Evolutionary conservation across 2,797 vertebrate species (phyloP), one percentile per base, ranked within the genome.

Genomic region (Pseudopleuronectes americanus): DNA sequence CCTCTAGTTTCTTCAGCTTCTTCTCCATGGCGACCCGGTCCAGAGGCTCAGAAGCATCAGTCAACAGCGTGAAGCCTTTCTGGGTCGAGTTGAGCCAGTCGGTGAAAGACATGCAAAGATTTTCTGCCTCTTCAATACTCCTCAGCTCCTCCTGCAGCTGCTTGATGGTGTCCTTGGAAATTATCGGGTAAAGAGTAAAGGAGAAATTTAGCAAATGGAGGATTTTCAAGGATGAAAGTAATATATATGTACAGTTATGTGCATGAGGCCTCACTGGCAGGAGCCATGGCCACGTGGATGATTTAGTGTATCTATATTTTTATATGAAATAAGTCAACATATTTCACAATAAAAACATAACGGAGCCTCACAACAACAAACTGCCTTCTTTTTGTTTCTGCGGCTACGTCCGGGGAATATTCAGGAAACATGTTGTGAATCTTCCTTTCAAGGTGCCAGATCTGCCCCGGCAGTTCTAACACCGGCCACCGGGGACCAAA

Each of bases 1-100:
- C 98, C 97, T 99, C 96, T 64, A 99, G 65, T 38, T 94, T 95
- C 86, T 97, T 97, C 90, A 96, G 92, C 90, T 96, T 99, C 79
- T 91, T 96, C 75, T 96, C 96, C 95, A 99, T 95, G 73, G 92
- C 85, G 4, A 68, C 79, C 54, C 94, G 95, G 88, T 99, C 96
- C 55, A 95, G 90, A 64, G 93, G 76, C 0, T 96, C 96, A 56
- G 93, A 94, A 68, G 88, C 92, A 71, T 94, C 91, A 1, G 93
- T 92, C 66, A 94, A 82, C 0, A 89, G 91, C 68, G 89, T 92
- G 66, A 97, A 97, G 86, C 93, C 96, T 80, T 91, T 95, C 78
- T 94, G 93, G 8, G 95, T 96, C 7, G 92, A 92, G 74, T 70
- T 86, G 38, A 96, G 95, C 98, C 98, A 99, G 55, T 97, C 95